Evolutionary conservation across 2,797 vertebrate genomes (phyloP), one percentile per base, ranked within the genome.

Genomic region (Menidia menidia): DNA sequence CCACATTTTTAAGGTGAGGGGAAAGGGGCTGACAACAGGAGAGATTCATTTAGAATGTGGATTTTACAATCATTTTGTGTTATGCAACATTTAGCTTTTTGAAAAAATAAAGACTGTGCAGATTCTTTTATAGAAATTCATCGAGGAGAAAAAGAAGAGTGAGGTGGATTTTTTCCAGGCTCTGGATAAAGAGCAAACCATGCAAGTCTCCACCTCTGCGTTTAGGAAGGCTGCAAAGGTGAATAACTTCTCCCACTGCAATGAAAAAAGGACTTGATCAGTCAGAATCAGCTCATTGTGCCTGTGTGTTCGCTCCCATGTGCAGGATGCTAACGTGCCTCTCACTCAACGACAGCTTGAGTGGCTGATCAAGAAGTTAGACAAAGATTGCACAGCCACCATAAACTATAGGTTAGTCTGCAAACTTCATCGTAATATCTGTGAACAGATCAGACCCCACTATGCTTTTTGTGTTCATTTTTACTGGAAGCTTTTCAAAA

Each of bases 161-260:
- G 4, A 92, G 0, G 45, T 86, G 68, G 92, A 95, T 54, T 94
- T 95, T 82, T 93, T 95, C 75, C 84, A 60, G 72, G 83, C 74
- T 52, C 86, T 92, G 77, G 93, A 90, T 71, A 88, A 92, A 53
- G 60, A 88, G 75, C 25, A 14, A 68, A 78, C 59, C 18, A 73
- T 50, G 70, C 62, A 13, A 0, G 63, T 88, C n/a, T 68, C 83
- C 59, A 77, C n/a, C 6, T 32, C 43, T 4, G 53, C n/a, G 43
- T 88, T 86, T 64, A 86, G 81, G 51, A 71, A 41, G 6, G 71
- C 77, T 53, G 53, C 77, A 12, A 68, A 73, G 77, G 81, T 87
- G 50, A 32, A 65, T 4, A 0, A 4, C 35, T n/a, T 60, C 30
- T 56, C 55, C 67, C 30, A 41, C 15, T 5, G 4, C 13, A 66